These are phyloP conservation scores for Stercorarius parasiticus DNA, from an alignment of 2,113 vertebrate genomes.

Conservation along the genomic window DNA sequence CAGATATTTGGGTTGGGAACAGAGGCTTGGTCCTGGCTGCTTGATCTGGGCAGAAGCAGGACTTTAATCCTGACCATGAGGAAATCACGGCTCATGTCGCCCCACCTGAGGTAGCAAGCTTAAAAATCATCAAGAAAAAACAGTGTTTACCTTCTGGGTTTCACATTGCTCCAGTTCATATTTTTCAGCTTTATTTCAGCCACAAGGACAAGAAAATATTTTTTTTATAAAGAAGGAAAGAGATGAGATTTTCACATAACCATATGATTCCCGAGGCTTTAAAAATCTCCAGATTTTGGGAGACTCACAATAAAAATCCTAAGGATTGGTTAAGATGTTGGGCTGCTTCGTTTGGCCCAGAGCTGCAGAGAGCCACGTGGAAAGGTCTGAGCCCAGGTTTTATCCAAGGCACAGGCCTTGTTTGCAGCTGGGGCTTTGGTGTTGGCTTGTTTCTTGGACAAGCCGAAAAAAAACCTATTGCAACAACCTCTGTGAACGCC, in stretches of 20 bases:
- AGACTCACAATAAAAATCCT: neutral
- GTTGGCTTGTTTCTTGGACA: neutral
- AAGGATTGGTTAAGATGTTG: neutral
- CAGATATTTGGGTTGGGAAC: neutral
- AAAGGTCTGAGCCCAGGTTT: neutral
- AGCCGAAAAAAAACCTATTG: neutral
- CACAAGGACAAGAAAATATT: constrained; percentile 23
- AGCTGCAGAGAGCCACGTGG: neutral
- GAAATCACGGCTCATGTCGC: neutral
- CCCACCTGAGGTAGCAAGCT: neutral
- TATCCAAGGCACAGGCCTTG: neutral
- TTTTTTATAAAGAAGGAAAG: neutral
- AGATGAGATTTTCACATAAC: constrained; percentile 25
- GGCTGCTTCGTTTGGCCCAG: constrained; percentile 10
- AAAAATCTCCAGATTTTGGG: neutral
- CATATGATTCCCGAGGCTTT: neutral
- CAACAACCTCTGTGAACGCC: neutral
- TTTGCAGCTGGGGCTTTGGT: neutral
- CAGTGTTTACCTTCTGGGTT: constrained; percentile 5
- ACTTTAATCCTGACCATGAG: neutral
- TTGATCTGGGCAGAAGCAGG: neutral
- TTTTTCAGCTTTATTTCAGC: constrained; percentile 38
- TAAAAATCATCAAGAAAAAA: neutral
- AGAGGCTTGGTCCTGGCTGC: neutral
- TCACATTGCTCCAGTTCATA: neutral